Evolutionary conservation across 30 jellyfish, hydroid and myxozoan genomes (phyloP).

Genomic region (Sanderia malayensis): DNA sequence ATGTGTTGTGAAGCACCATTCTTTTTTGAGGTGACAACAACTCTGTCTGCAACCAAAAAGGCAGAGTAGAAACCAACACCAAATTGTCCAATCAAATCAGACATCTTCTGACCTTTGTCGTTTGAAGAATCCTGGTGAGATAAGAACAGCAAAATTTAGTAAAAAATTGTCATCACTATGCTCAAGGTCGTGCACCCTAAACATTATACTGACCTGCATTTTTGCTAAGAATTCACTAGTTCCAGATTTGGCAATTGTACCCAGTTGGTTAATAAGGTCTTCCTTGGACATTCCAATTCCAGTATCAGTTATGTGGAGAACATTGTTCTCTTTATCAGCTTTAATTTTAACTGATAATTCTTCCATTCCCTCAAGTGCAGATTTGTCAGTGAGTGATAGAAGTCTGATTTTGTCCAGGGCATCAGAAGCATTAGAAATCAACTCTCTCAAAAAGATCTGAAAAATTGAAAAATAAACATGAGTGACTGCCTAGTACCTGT

Average conservation of each 20-base stretch:
- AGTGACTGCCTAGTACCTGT: too few relatives aligned
- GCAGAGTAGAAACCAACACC: slow-evolving; percentile 99
- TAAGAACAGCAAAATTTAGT: slow-evolving; percentile 5
- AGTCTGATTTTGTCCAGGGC: slow-evolving; percentile 95
- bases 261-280: slow-evolving; percentile 95
- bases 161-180: too few relatives aligned
- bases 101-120: slow-evolving; percentile 63
- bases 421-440: slow-evolving; percentile 98
- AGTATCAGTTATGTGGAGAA: slow-evolving; percentile 94
- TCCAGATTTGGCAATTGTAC: slow-evolving; percentile 99
- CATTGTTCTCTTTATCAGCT: slow-evolving; percentile 87
- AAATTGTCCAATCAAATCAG: slow-evolving; percentile 99
- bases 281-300: slow-evolving; percentile 99
- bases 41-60: slow-evolving; percentile 98
- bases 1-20: slow-evolving; percentile 95
- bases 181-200: too few relatives aligned
- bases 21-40: slow-evolving; percentile 95
- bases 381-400: slow-evolving; percentile 78
- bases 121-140: slow-evolving; percentile 47
- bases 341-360: slow-evolving; percentile 85
- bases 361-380: slow-evolving; percentile 85
- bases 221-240: slow-evolving; percentile 95
- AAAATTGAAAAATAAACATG: too few relatives aligned
- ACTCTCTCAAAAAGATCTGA: slow-evolving; percentile 97
- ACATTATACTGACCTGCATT: slow-evolving; percentile 78